Evolutionary conservation across 2,797 vertebrate genomes (phyloP).

Genomic region (Intellagama lesueurii): DNA sequence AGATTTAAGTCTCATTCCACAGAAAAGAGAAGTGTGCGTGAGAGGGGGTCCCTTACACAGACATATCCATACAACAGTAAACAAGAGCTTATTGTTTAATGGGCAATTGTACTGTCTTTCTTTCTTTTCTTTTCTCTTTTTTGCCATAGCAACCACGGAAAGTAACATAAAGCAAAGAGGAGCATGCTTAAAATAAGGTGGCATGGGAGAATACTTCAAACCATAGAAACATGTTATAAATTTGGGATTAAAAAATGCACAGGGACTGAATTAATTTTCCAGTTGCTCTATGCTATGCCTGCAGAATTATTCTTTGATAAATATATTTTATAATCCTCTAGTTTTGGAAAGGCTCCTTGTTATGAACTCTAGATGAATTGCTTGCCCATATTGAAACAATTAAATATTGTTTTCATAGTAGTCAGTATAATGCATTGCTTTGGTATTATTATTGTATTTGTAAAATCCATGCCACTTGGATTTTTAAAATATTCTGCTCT

Average conservation of each 20-base stretch:
- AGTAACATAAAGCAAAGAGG: not conserved
- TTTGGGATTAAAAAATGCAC: not conserved
- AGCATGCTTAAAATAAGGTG: not conserved
- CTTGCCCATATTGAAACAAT: constrained; percentile 30
- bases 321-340: constrained; percentile 8
- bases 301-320: constrained; percentile 17
- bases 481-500: constrained; percentile 47
- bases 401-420: constrained; percentile 29
- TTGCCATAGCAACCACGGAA: not conserved
- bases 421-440: constrained; percentile 41
- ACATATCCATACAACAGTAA: not conserved
- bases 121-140: not conserved
- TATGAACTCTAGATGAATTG: constrained; percentile 42
- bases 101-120: not conserved
- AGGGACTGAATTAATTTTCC: constrained; percentile 1
- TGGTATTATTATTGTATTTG: not conserved
- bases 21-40: not conserved
- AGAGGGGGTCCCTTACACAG: too few relatives aligned
- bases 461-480: constrained; percentile 3
- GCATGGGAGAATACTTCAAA: not conserved
- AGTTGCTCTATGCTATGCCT: not conserved
- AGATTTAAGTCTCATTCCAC: not conserved
- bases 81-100: not conserved
- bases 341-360: constrained; percentile 10
- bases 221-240: not conserved